phyloP scores from a whole-genome alignment of 2,797 vertebrate genomes.

The Parotocinclus haroldoi region DNA sequence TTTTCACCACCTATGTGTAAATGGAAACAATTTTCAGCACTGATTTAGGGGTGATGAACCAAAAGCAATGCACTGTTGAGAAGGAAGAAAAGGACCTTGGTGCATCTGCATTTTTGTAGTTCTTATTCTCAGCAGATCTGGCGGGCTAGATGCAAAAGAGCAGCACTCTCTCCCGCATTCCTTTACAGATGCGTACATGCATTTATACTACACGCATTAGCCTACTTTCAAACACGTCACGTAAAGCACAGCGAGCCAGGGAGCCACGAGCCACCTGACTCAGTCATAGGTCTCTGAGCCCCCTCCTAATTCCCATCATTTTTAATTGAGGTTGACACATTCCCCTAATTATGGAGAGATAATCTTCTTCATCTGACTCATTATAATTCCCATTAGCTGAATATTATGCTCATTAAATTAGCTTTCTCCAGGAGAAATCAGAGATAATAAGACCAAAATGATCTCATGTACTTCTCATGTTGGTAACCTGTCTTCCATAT shows the following conservation, averaged over 20 bases:
- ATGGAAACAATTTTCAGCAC: too few species aligned
- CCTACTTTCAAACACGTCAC: constrained; percentile 46
- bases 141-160: too few species aligned
- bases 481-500: constrained; percentile 17
- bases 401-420: constrained; percentile 82
- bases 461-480: constrained; percentile 35
- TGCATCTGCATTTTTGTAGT: background rate
- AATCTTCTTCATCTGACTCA: constrained; percentile 81
- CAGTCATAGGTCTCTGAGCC: constrained; percentile 42
- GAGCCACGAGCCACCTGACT: constrained; percentile 55
- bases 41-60: too few species aligned
- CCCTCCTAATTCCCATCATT: constrained; percentile 74
- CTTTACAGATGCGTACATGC: constrained; percentile 41
- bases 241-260: constrained; percentile 43
- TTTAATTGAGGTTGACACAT: constrained; percentile 79
- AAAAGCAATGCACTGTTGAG: too few species aligned
- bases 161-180: background rate
- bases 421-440: constrained; percentile 77
- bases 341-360: constrained; percentile 79
- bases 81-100: too few species aligned
- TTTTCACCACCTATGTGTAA: too few species aligned
- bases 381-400: constrained; percentile 80
- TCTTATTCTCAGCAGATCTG: background rate
- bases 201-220: constrained; percentile 26
- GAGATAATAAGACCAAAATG: constrained; percentile 62